phyloP scores from a whole-genome alignment of 2,888 invertebrate species.

The Drosophila cracens region DNA sequence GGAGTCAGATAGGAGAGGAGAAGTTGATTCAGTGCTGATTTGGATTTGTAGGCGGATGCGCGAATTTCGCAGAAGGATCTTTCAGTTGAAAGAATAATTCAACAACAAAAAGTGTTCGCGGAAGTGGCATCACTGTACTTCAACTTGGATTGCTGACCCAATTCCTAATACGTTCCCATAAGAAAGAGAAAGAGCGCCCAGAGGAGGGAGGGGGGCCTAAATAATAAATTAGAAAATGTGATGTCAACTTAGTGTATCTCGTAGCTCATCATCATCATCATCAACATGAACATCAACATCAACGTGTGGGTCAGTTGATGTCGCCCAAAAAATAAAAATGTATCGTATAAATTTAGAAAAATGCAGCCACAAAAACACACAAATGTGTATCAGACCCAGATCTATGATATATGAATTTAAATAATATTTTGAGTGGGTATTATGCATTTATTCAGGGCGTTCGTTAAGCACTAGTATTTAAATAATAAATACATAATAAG shows the following conservation, averaged over 20 bases:
- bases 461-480: neutral
- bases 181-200: constrained; percentile 27
- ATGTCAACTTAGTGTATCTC: constrained; percentile 48
- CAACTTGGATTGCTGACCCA: constrained; percentile 54
- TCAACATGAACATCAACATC: constrained; percentile 1
- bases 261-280: constrained; percentile 32
- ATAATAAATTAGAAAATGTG: constrained; percentile 5
- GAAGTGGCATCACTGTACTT: constrained; percentile 1
- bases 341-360: constrained; percentile 60
- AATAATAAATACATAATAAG: neutral
- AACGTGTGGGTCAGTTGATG: constrained; percentile 64
- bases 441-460: neutral
- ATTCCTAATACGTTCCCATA: constrained; percentile 25
- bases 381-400: constrained; percentile 13
- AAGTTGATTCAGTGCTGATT: neutral
- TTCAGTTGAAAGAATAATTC: constrained; percentile 3
- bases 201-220: neutral
- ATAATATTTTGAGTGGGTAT: constrained; percentile 1
- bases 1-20: neutral
- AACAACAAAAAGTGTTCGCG: neutral
- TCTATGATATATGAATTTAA: constrained; percentile 18
- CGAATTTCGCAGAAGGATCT: constrained; percentile 41
- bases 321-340: neutral
- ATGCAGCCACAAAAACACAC: constrained; percentile 8
- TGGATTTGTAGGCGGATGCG: constrained; percentile 32